A percentile compares a stretch with the other conserved stretches of the same genome.
These are phyloP conservation scores for Caenorhabditis elegans DNA, from an alignment of 1,140 invertebrate species.

Conservation along the genomic window WBcel235 BX284603.4:10649501-10650000, in stretches of 20 bases:
- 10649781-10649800: slow-evolving; percentile 76
- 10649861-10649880: slow-evolving; percentile 96
- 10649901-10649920: neutral
- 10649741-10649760: slow-evolving; percentile 72
- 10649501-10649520: neutral
- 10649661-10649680: slow-evolving; percentile 70
- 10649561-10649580: slow-evolving; percentile 46
- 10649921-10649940: no score
- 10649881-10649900: slow-evolving; percentile 78
- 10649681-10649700: slow-evolving; percentile 67
- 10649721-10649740: slow-evolving; percentile 71
- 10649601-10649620: slow-evolving; percentile 89
- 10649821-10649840: slow-evolving; percentile 95
- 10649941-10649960: no score
- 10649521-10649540: slow-evolving; percentile 36
- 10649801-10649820: slow-evolving; percentile 94
- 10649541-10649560: slow-evolving; percentile 42
- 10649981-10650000: no score
- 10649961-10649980: neutral
- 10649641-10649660: slow-evolving; percentile 73
- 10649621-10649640: slow-evolving; percentile 93
- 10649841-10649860: slow-evolving; percentile 94
- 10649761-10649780: slow-evolving; percentile 71
- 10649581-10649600: slow-evolving; percentile 54
- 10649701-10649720: slow-evolving; percentile 69